phyloP scores from a whole-genome alignment of 2,888 invertebrate species.

The Anarsia innoxiella region DNA sequence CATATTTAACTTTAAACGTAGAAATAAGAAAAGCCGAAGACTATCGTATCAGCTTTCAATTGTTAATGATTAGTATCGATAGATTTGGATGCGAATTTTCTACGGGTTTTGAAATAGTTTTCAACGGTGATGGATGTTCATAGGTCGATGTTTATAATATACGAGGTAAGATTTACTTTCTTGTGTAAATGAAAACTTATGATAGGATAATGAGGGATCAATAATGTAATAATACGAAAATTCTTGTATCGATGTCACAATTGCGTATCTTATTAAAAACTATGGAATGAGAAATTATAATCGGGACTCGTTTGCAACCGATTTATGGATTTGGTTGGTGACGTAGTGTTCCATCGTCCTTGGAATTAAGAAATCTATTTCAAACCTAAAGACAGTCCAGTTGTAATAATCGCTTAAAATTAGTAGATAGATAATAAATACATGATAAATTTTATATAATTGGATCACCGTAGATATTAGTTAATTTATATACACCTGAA shows the following conservation, averaged over 20 bases:
- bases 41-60: slow-evolving; percentile 42
- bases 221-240: slow-evolving; percentile 42
- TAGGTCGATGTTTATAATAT: slow-evolving; percentile 37
- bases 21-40: slow-evolving; percentile 33
- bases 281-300: no score
- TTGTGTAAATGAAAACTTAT: slow-evolving; percentile 47
- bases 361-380: slow-evolving; percentile 54
- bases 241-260: slow-evolving; percentile 27
- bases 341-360: slow-evolving; percentile 18
- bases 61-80: slow-evolving; percentile 22
- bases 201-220: slow-evolving; percentile 65
- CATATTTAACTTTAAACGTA: slow-evolving; percentile 30
- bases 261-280: slow-evolving; percentile 16
- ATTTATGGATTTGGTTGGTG: slow-evolving; percentile 12
- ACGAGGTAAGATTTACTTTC: slow-evolving; percentile 36
- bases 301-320: no score
- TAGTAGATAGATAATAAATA: no score
- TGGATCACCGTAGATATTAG: slow-evolving; percentile 45
- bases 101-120: slow-evolving; percentile 67
- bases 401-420: no score
- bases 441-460: slow-evolving; percentile 47
- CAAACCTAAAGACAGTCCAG: slow-evolving; percentile 62
- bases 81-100: slow-evolving; percentile 42
- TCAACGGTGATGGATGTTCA: slow-evolving; percentile 31
- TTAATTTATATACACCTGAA: slow-evolving; percentile 39